These are phyloP conservation scores for Upupa epops DNA, from an alignment of 2,113 vertebrate species.

Conservation along the genomic window DNA sequence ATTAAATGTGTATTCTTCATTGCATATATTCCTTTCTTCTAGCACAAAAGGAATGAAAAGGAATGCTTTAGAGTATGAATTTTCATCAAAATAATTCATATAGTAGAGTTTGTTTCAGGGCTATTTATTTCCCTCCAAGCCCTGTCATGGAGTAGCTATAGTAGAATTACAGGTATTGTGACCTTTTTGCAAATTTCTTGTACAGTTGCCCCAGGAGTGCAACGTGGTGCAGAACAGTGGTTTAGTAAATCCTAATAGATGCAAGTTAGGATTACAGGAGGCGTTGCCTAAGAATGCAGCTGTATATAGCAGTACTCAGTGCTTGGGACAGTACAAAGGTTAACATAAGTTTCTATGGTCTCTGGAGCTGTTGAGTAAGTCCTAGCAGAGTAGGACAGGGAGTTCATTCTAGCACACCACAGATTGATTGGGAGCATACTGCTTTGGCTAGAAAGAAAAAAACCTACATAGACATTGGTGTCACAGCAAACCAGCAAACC, in stretches of 20 bases:
- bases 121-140: slow-evolving; percentile 15
- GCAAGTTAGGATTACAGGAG: background rate
- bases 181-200: background rate
- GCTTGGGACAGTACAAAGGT: background rate
- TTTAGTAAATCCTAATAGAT: background rate
- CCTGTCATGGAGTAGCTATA: background rate
- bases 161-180: background rate
- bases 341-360: background rate
- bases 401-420: background rate
- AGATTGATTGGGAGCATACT: background rate
- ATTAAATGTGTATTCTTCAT: slow-evolving; percentile 40
- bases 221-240: background rate
- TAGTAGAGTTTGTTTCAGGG: background rate
- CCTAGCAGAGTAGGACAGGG: background rate
- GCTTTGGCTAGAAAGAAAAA: background rate
- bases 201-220: background rate
- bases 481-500: background rate
- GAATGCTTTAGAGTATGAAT: slow-evolving; percentile 24
- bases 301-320: background rate
- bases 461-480: background rate
- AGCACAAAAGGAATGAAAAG: background rate
- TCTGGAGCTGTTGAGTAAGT: background rate
- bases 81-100: slow-evolving; percentile 67
- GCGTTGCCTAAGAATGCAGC: background rate
- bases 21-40: slow-evolving; percentile 51